Evolutionary conservation across 2,888 invertebrate species (phyloP), one percentile per base, ranked within the genome.

Genomic region (Ornithoptera priamus): DNA sequence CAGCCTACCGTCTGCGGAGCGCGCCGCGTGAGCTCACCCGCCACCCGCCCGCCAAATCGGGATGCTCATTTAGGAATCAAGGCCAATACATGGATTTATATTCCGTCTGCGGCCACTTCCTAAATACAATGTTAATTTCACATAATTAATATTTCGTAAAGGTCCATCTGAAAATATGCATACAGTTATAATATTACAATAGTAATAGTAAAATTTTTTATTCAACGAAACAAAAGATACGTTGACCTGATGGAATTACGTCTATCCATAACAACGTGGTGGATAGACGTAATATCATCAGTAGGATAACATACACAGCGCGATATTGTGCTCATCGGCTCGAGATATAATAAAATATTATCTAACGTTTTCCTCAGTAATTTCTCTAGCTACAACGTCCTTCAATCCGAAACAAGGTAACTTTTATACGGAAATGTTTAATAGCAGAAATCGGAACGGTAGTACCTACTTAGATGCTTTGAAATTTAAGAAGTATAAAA

Each of bases 31-130:
- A 90, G 85, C 89, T 88, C 88, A 88, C 84, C 78, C 81, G 77
- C 76, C 88, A 88, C 84, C 78, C 81, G 78, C 76, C 86, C 82
- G 85, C 86, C 88, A 86, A 87, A 85, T 79, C 85, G 81, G 86
- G 86, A 81, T 79, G 85, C 88, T 85, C 86, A 85, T 84, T 89
- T 84, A 87, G 90, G 91, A 92, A 92, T 91, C 86, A 92, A 92
- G 92, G 92, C 84, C 88, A 85, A 81, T 81, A 78, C 78, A 72
- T 77, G 83, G 88, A 88, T 91, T 90, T 85, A 83, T 90, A 92
- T 90, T 86, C 90, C 80, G 81, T 77, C 76, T 82, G 84, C 77
- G 75, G 75, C 71, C 76, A 85, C 84, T 83, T 85, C 90, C 90
- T 85, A 87, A 89, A 89, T 76, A 76, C 75, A 76, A 89, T 89